phyloP scores from a whole-genome alignment of 2,113 vertebrate genomes.

The Acanthochromis polyacanthus region DNA sequence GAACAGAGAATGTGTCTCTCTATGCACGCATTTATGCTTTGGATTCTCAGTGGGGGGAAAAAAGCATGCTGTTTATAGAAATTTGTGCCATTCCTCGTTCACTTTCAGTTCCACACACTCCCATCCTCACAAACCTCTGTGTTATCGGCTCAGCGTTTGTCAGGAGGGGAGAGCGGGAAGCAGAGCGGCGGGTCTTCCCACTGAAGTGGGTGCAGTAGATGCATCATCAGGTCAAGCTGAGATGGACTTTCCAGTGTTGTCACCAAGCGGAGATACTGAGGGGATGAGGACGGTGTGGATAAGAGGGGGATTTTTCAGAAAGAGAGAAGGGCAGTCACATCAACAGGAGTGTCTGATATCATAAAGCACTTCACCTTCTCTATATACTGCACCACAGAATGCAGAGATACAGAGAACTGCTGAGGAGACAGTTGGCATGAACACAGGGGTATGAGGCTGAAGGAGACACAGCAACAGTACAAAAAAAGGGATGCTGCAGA shows the following conservation, averaged over 20 bases:
- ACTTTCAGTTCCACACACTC: conserved; percentile 25
- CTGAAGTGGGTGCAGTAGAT: conserved; percentile 35
- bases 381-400: conserved; percentile 33
- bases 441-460: conserved; percentile 47
- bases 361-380: conserved; percentile 20
- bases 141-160: conserved; percentile 15
- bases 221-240: conserved; percentile 54
- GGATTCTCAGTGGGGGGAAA: conserved; percentile 14
- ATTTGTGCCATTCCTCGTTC: conserved; percentile 34
- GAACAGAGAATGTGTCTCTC: conserved; percentile 42
- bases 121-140: conserved; percentile 15
- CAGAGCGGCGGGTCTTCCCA: conserved; percentile 12
- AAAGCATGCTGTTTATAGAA: conserved; percentile 31
- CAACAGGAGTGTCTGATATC: conserved; percentile 24
- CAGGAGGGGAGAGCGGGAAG: conserved; percentile 47
- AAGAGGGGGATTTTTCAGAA: conserved; percentile 41
- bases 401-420: conserved; percentile 27
- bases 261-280: not conserved
- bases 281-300: not conserved
- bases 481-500: not conserved
- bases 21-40: conserved; percentile 11
- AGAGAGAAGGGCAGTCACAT: conserved; percentile 37
- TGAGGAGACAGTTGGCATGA: conserved; percentile 43
- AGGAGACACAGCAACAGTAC: not conserved
- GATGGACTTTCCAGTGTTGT: conserved; percentile 67